These are phyloP conservation scores for Pseudomyrmex dendroicus DNA, from an alignment of 1,140 invertebrate species.

Conservation along the genomic window DNA sequence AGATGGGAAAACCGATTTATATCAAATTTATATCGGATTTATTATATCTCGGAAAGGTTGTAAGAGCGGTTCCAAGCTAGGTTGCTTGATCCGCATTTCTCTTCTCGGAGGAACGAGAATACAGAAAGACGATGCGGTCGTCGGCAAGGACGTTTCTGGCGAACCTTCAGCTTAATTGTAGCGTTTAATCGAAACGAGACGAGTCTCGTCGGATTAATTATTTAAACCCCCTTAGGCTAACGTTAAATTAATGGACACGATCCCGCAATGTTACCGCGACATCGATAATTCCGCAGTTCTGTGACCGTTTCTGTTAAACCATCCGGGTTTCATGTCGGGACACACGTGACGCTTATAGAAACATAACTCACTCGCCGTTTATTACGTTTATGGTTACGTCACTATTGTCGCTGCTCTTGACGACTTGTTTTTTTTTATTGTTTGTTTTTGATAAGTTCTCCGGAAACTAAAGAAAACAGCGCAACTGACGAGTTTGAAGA, in stretches of 20 bases:
- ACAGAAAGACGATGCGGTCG: conserved; percentile 41
- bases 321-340: conserved; percentile 16
- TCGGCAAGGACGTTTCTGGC: conserved; percentile 1
- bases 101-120: conserved; percentile 26
- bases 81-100: not conserved
- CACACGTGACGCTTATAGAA: conserved; percentile 57
- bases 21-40: too few species aligned
- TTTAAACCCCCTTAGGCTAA: conserved; percentile 79
- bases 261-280: conserved; percentile 70
- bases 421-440: not conserved
- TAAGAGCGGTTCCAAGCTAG: too few species aligned
- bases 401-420: conserved; percentile 1
- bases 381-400: conserved; percentile 6
- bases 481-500: not conserved
- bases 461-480: too few species aligned
- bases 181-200: conserved; percentile 68
- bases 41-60: too few species aligned
- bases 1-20: not conserved
- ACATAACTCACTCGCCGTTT: conserved; percentile 1
- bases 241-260: conserved; percentile 74
- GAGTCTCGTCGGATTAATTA: conserved; percentile 73
- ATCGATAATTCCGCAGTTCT: conserved; percentile 76
- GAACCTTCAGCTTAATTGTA: conserved; percentile 66
- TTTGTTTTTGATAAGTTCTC: too few species aligned
- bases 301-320: conserved; percentile 58